These are phyloP conservation scores for Pollenia griseotomentosa DNA, from an alignment of 2,888 invertebrate genomes.

Conservation along the genomic window DNA sequence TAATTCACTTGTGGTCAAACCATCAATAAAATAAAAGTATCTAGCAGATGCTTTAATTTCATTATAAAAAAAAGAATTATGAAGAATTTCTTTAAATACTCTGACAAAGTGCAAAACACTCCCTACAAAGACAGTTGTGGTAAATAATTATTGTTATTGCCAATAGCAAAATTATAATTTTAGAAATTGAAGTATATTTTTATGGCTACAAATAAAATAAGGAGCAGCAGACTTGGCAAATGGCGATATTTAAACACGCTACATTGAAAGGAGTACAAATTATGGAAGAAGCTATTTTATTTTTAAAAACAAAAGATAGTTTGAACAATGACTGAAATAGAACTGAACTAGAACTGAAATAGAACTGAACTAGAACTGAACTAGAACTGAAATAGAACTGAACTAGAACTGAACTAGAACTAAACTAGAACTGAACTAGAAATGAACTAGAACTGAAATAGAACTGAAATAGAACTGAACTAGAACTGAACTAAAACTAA, in stretches of 20 bases:
- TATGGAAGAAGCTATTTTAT: neutral
- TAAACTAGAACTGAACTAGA: too few species aligned
- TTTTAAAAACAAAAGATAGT: neutral
- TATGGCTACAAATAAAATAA: constrained; percentile 7
- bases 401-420: too few species aligned
- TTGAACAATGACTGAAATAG: neutral
- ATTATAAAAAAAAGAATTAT: constrained; percentile 10
- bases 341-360: too few species aligned
- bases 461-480: too few species aligned
- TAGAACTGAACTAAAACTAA: too few species aligned
- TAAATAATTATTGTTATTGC: constrained; percentile 58
- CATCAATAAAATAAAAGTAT: constrained; percentile 47
- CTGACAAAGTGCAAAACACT: constrained; percentile 50
- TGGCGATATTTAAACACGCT: constrained; percentile 7
- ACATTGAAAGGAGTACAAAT: neutral
- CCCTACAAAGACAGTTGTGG: constrained; percentile 64
- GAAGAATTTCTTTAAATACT: constrained; percentile 34
- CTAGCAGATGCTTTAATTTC: constrained; percentile 50
- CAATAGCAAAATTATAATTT: constrained; percentile 64
- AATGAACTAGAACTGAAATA: too few species aligned
- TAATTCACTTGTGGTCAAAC: constrained; percentile 62
- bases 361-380: too few species aligned
- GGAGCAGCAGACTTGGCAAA: neutral
- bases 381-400: too few species aligned
- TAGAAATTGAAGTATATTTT: constrained; percentile 47